Conservation (phyloP, 2,888 invertebrate genomes). For the Oxystoma pomonae region DNA sequence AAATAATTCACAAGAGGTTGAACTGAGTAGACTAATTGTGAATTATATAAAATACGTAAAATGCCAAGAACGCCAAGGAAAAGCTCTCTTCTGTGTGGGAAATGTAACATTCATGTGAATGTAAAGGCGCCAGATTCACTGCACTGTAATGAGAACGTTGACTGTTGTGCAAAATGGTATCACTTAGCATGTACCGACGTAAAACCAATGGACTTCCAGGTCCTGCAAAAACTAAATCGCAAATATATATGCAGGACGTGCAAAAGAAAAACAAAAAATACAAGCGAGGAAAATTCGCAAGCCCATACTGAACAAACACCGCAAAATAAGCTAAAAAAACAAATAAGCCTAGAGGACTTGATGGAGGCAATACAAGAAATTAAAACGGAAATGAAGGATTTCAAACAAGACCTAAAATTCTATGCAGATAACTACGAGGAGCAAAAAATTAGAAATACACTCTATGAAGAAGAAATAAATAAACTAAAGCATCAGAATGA, state of each 20-base stretch:
- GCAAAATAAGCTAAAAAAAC: no score
- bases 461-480: neutral
- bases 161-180: neutral
- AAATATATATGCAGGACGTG: neutral
- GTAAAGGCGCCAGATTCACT: neutral
- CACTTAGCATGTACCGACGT: neutral
- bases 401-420: neutral
- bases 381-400: neutral
- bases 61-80: no score
- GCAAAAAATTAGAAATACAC: neutral
- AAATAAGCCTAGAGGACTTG: neutral
- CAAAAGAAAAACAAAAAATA: neutral
- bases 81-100: no score
- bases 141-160: neutral
- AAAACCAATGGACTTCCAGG: neutral
- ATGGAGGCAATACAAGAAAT: neutral
- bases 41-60: no score
- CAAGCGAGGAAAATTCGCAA: neutral
- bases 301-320: neutral
- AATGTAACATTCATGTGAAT: no score
- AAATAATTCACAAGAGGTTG: no score
- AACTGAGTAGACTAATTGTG: no score
- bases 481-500: neutral
- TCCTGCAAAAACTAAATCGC: neutral
- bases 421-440: neutral